These are phyloP conservation scores for Argya squamiceps DNA, from an alignment of 2,797 vertebrate species.

Conservation along the genomic window DNA sequence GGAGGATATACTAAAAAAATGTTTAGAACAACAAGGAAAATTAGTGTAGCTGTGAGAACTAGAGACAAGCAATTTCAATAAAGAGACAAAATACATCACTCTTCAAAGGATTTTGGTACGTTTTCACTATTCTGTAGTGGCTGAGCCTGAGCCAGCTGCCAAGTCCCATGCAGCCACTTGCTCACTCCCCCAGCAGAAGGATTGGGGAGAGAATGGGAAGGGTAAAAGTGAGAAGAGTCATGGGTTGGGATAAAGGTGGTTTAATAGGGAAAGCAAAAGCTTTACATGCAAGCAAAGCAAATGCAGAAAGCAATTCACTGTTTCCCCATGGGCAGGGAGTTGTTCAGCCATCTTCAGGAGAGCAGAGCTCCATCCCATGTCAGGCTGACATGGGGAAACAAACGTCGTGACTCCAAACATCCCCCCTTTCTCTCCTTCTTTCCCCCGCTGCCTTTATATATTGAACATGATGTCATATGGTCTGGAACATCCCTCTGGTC, in stretches of 20 bases:
- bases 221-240: neutral
- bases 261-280: neutral
- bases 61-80: neutral
- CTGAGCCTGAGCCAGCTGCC: neutral
- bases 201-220: neutral
- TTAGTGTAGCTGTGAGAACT: too few species aligned
- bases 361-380: too few species aligned
- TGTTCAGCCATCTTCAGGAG: neutral
- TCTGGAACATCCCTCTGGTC: neutral
- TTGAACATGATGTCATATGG: rapidly evolving
- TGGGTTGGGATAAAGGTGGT: neutral
- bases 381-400: neutral
- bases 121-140: neutral
- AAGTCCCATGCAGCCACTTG: neutral
- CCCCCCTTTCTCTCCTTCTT: neutral
- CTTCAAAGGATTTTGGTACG: neutral
- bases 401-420: neutral
- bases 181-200: neutral
- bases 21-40: neutral
- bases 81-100: neutral
- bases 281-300: neutral
- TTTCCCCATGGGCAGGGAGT: neutral
- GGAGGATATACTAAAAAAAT: neutral
- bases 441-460: neutral
- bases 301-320: neutral